A percentile compares a stretch with the other conserved stretches of the same genome.
Evolutionary conservation across 1,140 invertebrate genomes (phyloP).

Genomic region (Drosophila funebris): DNA sequence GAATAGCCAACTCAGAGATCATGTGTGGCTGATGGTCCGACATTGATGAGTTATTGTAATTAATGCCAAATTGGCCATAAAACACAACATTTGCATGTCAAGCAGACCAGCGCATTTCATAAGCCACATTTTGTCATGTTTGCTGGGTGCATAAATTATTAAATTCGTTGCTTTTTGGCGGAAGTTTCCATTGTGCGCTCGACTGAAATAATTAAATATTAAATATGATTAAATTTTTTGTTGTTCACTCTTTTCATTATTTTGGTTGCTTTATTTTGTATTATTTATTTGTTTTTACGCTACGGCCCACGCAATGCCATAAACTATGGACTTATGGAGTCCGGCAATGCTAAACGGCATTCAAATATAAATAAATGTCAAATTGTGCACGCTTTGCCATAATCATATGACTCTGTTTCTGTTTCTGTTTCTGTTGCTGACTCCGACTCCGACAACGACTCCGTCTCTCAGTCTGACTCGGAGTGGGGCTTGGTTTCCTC

Average conservation of each 20-base stretch:
- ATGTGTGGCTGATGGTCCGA: conserved; percentile 7
- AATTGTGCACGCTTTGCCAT: conserved; percentile 76
- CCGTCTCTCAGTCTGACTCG: not conserved
- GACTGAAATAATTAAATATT: conserved; percentile 81
- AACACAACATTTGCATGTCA: conserved; percentile 83
- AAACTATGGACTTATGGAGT: conserved; percentile 68
- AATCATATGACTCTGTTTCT: conserved; percentile 41
- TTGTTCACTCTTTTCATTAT: not conserved
- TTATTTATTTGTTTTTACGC: conserved; percentile 14
- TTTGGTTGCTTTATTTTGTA: conserved; percentile 3
- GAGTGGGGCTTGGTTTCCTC: not conserved
- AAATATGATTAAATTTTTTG: conserved; percentile 70
- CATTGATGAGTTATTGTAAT: conserved; percentile 69
- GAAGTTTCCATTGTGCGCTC: conserved; percentile 70
- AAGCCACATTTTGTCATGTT: conserved; percentile 44
- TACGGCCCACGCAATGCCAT: conserved; percentile 66
- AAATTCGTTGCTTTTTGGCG: conserved; percentile 47
- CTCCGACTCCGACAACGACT: not conserved
- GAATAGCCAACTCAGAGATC: conserved; percentile 1
- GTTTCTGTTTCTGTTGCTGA: not conserved
- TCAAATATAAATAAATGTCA: conserved; percentile 81
- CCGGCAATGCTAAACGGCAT: conserved; percentile 71
- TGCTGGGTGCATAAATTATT: conserved; percentile 53
- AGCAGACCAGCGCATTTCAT: conserved; percentile 54
- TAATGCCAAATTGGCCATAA: conserved; percentile 81